Evolutionary conservation across 2,888 invertebrate genomes (phyloP).

Genomic region (Loripinus fragilis): DNA sequence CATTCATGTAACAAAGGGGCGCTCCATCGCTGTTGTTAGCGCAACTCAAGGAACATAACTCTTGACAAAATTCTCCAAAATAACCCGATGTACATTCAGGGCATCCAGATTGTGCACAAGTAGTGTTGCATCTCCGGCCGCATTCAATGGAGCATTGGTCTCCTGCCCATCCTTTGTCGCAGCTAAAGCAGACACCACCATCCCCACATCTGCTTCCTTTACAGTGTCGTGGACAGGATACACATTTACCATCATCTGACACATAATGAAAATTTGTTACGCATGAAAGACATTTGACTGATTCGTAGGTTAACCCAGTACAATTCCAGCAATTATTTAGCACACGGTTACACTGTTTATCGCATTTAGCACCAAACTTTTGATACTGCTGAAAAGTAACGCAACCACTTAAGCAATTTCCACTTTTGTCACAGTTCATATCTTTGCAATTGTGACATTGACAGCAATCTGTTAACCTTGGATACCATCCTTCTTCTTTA

Average conservation of each 20-base stretch:
- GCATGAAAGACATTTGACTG: background rate
- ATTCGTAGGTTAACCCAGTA: background rate
- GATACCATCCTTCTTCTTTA: no score
- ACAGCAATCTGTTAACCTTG: no score
- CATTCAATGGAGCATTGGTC: slow-evolving; percentile 1
- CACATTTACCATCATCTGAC: background rate
- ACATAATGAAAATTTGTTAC: background rate
- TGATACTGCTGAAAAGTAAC: background rate
- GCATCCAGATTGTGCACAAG: background rate
- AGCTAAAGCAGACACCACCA: background rate
- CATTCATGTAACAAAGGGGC: no score
- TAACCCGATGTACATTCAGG: background rate
- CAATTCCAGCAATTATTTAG: background rate
- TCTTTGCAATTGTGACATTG: no score
- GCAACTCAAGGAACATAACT: background rate
- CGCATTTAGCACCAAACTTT: slow-evolving; percentile 6
- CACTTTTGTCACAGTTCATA: no score
- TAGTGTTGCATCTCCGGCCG: background rate
- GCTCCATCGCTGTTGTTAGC: background rate
- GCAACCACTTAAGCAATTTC: no score
- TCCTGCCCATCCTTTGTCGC: slow-evolving; percentile 1
- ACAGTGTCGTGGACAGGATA: background rate
- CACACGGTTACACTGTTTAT: background rate
- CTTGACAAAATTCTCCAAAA: background rate
- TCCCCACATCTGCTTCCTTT: background rate